phyloP scores from a whole-genome alignment of 2,113 vertebrate genomes.

The Plotosus lineatus region DNA sequence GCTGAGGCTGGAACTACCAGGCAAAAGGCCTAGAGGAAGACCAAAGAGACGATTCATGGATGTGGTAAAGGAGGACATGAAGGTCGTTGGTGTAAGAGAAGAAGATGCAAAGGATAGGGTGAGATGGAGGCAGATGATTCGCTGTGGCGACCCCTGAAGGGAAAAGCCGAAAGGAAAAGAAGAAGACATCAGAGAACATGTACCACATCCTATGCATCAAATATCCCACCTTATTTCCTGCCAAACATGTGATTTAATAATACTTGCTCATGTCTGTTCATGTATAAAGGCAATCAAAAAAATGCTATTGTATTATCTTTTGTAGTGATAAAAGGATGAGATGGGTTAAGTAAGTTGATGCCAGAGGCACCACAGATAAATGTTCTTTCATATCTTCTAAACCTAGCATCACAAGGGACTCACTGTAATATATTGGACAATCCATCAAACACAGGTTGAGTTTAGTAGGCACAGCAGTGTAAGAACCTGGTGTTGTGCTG shows the following conservation, averaged over 20 bases:
- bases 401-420: conserved; percentile 49
- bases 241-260: conserved; percentile 40
- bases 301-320: conserved; percentile 16
- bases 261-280: conserved; percentile 9
- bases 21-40: too few species aligned
- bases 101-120: too few species aligned
- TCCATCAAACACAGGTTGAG: conserved; percentile 55
- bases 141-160: too few species aligned
- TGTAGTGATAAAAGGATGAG: conserved; percentile 34
- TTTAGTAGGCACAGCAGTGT: conserved; percentile 27
- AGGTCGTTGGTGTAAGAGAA: too few species aligned
- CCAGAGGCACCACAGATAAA: conserved; percentile 43
- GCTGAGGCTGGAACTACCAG: too few species aligned
- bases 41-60: too few species aligned
- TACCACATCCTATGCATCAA: conserved; percentile 11
- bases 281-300: conserved; percentile 15
- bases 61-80: too few species aligned
- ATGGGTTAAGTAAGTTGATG: conserved; percentile 40
- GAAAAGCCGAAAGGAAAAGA: too few species aligned
- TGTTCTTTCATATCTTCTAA: conserved; percentile 44
- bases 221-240: conserved; percentile 31
- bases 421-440: conserved; percentile 60
- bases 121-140: too few species aligned
- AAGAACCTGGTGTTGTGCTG: conserved; percentile 25
- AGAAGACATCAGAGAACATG: conserved; percentile 30